A percentile compares a stretch with the other conserved stretches of the same genome.
Conservation (phyloP, 2,888 invertebrate genomes). For the Erebia aethiops region DNA sequence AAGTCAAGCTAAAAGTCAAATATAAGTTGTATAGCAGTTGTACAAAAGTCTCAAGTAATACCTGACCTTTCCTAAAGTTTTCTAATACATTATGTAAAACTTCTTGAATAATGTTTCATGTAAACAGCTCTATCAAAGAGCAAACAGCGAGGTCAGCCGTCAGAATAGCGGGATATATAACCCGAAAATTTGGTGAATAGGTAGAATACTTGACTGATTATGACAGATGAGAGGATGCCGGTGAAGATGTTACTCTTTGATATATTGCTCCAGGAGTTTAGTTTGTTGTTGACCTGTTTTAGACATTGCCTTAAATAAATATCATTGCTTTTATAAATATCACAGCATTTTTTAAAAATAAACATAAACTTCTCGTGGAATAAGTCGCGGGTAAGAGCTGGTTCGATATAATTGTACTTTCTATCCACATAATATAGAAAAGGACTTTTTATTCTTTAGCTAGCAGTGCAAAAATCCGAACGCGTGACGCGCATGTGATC, state of each 20-base stretch:
- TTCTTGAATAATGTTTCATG: neutral
- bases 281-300: neutral
- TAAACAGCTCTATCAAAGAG: neutral
- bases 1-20: neutral
- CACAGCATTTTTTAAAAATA: too few relatives aligned
- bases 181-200: constrained; percentile 32
- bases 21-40: neutral
- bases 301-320: neutral
- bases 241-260: constrained; percentile 4
- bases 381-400: too few relatives aligned
- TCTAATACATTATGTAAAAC: constrained; percentile 12
- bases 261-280: neutral
- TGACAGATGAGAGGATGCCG: constrained; percentile 36
- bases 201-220: constrained; percentile 31
- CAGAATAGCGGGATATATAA: constrained; percentile 30
- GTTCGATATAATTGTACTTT: too few relatives aligned
- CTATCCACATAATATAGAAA: too few relatives aligned
- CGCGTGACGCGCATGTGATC: too few relatives aligned
- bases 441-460: too few relatives aligned
- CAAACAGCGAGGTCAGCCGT: neutral
- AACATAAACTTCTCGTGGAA: too few relatives aligned
- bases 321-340: neutral
- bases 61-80: constrained; percentile 6
- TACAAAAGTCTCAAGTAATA: constrained; percentile 2
- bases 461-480: too few relatives aligned